Evolutionary conservation across 2,113 vertebrate species (phyloP).

Genomic region (Malurus alboscapulatus): DNA sequence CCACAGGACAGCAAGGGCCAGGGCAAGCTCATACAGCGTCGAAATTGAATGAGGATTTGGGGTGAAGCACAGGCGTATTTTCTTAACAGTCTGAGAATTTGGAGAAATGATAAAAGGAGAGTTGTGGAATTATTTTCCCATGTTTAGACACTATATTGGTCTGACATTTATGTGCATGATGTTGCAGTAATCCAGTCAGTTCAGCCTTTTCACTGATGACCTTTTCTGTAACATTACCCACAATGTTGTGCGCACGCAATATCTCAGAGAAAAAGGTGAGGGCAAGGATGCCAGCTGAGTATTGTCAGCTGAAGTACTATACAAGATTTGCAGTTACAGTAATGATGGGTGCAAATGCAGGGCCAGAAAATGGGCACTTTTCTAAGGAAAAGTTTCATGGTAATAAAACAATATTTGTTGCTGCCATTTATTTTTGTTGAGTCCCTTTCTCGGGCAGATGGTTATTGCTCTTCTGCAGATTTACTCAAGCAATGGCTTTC

Average conservation of each 20-base stretch:
- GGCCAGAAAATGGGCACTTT: background rate
- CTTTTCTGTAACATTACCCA: conserved; percentile 13
- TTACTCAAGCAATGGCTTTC: background rate
- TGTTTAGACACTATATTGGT: background rate
- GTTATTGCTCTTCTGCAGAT: background rate
- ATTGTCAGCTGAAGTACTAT: background rate
- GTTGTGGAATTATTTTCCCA: background rate
- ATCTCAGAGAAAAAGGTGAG: background rate
- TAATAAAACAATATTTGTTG: background rate
- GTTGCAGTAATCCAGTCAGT: background rate
- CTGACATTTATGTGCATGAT: background rate
- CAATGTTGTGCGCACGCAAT: fast-evolving
- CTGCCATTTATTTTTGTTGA: background rate
- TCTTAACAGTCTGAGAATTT: background rate
- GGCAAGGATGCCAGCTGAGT: background rate
- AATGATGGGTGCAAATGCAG: background rate
- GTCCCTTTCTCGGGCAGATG: background rate
- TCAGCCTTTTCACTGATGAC: background rate
- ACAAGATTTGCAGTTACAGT: background rate
- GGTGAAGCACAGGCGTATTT: background rate
- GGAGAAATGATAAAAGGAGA: background rate
- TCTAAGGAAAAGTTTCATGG: background rate
- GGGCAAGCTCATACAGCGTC: background rate
- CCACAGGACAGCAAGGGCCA: background rate
- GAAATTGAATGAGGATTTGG: background rate